Base-by-base conservation (phyloP, 1,140 invertebrate species). In the Polypedilum pembai region DNA sequence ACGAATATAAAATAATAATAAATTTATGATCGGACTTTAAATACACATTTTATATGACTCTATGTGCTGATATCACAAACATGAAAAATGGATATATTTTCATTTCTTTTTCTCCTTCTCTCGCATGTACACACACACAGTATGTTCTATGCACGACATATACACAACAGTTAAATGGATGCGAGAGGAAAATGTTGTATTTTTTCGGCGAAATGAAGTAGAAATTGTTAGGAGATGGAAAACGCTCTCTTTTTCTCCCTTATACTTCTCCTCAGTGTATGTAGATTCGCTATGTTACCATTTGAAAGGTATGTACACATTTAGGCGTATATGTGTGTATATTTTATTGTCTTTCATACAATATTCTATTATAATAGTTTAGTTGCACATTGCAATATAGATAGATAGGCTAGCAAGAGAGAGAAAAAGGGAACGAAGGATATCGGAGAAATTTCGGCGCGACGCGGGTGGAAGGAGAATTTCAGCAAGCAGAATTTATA, bases 11-110 rank as follows among this genome's bases (percentile, higher is more conserved):
- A 69, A 21, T 21, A 69, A 69, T 69, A 69, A 69, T 69, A 69
- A 69, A 69, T 69, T 69, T 69, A 69, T 69, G 65, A 69, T 69
- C 65, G 65, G 65, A 69, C 65, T 69, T 69, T 69, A 69, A 69
- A 69, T 69, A 69, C 17, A 69, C 20, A 69, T 69, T 69, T 69
- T 69, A 69, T 69, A 69, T 69, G 20, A 20, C 17, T 69, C 8
- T 8, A 69, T 69, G 45, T 56, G 45, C 45, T 56, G 45, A 56
- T 56, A 56, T 56, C 45, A 15, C 65, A 69, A 69, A 69, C 20
- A 69, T 69, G 65, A 69, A 69, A 69, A 69, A 69, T 69, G 65
- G 65, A 56, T 56, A 56, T 56, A n/a, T 69, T 18, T 69, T 69
- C 65, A 56, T 56, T 21, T 8, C 15, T 69, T 10, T 21, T 66